Evolutionary conservation across 2,888 invertebrate genomes (phyloP).

Genomic region (Litoditis marina): DNA sequence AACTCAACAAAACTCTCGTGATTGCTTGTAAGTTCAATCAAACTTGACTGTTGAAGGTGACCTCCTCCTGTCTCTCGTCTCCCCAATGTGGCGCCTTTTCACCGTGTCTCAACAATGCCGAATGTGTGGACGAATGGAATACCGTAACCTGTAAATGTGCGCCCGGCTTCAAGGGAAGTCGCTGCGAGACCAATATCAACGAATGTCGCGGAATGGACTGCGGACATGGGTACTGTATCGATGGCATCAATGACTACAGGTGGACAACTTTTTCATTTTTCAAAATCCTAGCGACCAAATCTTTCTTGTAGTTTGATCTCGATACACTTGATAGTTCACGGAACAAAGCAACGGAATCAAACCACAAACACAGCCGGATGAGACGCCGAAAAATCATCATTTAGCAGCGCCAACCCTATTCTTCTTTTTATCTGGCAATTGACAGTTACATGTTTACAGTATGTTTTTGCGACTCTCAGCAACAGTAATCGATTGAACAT

Average conservation of each 20-base stretch:
- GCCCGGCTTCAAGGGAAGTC: conserved; percentile 44
- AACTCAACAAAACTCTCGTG: too few species aligned
- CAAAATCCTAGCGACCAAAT: background rate
- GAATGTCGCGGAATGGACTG: conserved; percentile 34
- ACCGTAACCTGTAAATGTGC: conserved; percentile 30
- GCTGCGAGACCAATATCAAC: conserved; percentile 47
- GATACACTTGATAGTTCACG: too few species aligned
- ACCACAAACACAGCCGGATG: too few species aligned
- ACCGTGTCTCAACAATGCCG: conserved; percentile 37
- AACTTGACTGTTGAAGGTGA: conserved; percentile 1
- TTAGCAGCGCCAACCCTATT: too few species aligned
- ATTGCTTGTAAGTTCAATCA: background rate
- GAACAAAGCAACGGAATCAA: too few species aligned
- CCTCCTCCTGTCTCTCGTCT: conserved; percentile 33
- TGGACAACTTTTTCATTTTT: conserved; percentile 4
- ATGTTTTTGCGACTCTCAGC: too few species aligned
- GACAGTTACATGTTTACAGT: too few species aligned
- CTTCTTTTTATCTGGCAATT: too few species aligned
- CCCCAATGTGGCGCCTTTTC: conserved; percentile 38
- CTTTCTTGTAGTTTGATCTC: too few species aligned
- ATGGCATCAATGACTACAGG: conserved; percentile 33
- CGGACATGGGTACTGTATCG: conserved; percentile 36
- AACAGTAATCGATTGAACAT: too few species aligned
- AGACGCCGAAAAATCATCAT: too few species aligned
- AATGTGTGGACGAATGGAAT: conserved; percentile 42